Base-by-base conservation (phyloP, 1,140 invertebrate species). In the Apis cerana region DNA sequence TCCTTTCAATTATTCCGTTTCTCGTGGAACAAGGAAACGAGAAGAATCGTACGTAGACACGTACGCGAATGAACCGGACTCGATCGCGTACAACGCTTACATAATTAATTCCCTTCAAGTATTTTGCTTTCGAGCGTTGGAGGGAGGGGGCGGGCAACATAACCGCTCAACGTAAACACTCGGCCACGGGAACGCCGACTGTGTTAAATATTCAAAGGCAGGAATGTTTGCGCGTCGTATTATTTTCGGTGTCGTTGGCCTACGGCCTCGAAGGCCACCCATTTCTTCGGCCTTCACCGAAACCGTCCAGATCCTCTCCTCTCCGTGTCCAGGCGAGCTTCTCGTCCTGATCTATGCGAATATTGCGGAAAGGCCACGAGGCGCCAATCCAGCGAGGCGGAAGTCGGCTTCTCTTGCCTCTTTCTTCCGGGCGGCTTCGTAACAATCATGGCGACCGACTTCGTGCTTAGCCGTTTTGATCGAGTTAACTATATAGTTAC, bases 201-300 rank as follows among this genome's bases (percentile, higher is more conserved):
- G 33, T 58, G 19, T 68, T 76, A 75, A 76, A 82, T 82, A 82
- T 82, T 82, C 80, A 54, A 48, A 43, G 64, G 19, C 64, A 15
- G 11, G 48, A 76, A 54, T 68, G 72, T 67, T 79, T 74, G 69
- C 69, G 27, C 15, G 59, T 74, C 21, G 59, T 43, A 19, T 80
- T 62, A 83, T 86, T 80, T 43, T 21, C 19, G n/a, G 33, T 76
- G 85, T 80, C 85, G 77, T 87, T 84, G 75, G 69, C 86, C 85
- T 59, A 64, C 61, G 58, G 77, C 54, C 68, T 17, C 72, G 77
- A 87, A 87, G 69, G 64, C 69, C 74, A 69, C 71, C 75, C 68
- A 80, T 82, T 71, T 84, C 74, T 72, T 48, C 68, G 23, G 68
- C 52, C 54, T 17, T 27, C 21, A 15, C 8, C 50, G 19, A 43